Evolutionary conservation across 2,797 vertebrate genomes (phyloP), one percentile per base, ranked within the genome.

Genomic region (Sebastiscus albofasciatus): DNA sequence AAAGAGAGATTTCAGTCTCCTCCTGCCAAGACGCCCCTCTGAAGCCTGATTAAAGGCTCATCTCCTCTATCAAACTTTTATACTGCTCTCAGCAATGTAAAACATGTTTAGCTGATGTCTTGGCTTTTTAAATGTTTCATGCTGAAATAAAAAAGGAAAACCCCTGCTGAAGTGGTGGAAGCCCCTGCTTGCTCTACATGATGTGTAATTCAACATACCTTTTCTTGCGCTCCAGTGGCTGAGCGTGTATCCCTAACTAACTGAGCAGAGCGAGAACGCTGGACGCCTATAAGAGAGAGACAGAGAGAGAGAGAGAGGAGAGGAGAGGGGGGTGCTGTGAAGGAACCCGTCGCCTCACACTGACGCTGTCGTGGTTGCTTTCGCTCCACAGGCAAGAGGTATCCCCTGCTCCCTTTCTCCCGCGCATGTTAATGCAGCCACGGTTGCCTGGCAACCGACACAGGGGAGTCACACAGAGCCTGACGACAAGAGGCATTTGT

Each of bases 371-470:
- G 80, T 83, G 83, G 90, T 67, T 90, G 89, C 81, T 90, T 85
- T 93, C 54, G 64, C 92, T 95, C 91, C 90, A 88, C 91, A 91
- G 87, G 89, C 90, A 83, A 89, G 89, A 94, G 96, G 95, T 94
- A 93, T 95, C 93, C 96, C 96, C 95, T 94, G 77, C 87, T 92
- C 95, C 93, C 94, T 94, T 94, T 95, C 93, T 93, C 90, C 90
- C 88, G 87, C 90, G 92, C 96, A 96, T 97, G 95, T 97, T 96
- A 97, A 96, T 96, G 96, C 93, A 95, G 95, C 93, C 80, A 79
- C 3, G 91, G 96, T 97, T 97, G 97, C 97, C 94, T 94, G 90
- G 96, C 96, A 97, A 97, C 97, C 95, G 88, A 94, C 95, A 95
- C 96, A 82, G 90, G 94, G 96, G 96, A 97, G 94, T 94, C 94